phyloP scores from a whole-genome alignment of 2,113 vertebrate genomes.

The Aythya baeri region DNA sequence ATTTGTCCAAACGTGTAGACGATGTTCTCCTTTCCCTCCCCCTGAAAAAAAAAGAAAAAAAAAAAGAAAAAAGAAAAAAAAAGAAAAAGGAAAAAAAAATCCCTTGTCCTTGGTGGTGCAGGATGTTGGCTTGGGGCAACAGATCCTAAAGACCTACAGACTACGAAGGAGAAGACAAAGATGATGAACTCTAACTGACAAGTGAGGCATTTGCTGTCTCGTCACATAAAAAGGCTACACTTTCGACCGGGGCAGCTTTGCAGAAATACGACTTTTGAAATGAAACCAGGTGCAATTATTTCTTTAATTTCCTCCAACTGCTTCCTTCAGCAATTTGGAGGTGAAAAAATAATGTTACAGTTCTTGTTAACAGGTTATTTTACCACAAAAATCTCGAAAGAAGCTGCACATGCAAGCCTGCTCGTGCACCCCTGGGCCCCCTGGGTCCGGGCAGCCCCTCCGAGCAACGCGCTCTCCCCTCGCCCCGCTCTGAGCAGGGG shows the following conservation, averaged over 20 bases:
- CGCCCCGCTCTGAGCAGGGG: not conserved
- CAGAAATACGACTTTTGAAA: conserved; percentile 85
- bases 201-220: conserved; percentile 75
- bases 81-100: conserved; percentile 53
- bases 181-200: conserved; percentile 77
- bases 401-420: conserved; percentile 59
- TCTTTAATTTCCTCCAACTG: conserved; percentile 74
- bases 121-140: conserved; percentile 86
- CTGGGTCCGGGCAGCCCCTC: conserved; percentile 42
- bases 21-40: conserved; percentile 74
- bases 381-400: conserved; percentile 69
- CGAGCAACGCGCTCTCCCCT: conserved; percentile 34
- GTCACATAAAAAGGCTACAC: conserved; percentile 79
- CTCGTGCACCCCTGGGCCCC: conserved; percentile 11
- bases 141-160: conserved; percentile 84
- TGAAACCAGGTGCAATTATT: conserved; percentile 89
- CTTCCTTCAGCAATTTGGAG: conserved; percentile 61
- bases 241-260: conserved; percentile 83
- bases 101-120: conserved; percentile 85
- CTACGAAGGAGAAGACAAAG: conserved; percentile 75
- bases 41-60: not conserved
- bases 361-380: conserved; percentile 69
- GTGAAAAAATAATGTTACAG: conserved; percentile 21
- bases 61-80: not conserved
- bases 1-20: conserved; percentile 78